A percentile compares a stretch with the other conserved stretches of the same genome.
phyloP scores from a whole-genome alignment of 1,140 invertebrate genomes.

The Bombus confusus region DNA sequence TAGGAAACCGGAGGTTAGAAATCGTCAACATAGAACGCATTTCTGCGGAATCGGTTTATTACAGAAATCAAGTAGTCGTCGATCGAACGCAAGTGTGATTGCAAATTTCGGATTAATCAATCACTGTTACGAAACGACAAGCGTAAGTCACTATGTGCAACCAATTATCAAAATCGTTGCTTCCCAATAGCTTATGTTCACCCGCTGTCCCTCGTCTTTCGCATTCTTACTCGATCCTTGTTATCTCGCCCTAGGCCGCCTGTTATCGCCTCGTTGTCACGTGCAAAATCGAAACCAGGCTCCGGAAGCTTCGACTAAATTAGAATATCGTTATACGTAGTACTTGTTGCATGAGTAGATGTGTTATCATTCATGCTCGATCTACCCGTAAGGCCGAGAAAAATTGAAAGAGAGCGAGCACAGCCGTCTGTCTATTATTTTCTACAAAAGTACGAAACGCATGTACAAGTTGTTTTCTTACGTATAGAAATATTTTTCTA shows the following conservation, averaged over 20 bases:
- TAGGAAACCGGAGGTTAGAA: not conserved
- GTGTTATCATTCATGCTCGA: not conserved
- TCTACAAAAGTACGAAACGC: not conserved
- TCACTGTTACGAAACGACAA: not conserved
- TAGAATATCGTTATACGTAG: too few species aligned
- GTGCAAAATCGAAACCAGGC: not conserved
- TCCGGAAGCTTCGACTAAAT: too few species aligned
- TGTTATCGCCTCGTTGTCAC: not conserved
- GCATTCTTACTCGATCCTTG: not conserved
- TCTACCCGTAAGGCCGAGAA: not conserved
- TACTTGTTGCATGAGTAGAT: not conserved
- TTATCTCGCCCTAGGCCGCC: too few species aligned
- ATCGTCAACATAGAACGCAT: constrained; percentile 15
- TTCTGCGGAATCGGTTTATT: constrained; percentile 38
- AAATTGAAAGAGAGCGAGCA: too few species aligned
- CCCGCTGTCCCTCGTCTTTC: not conserved
- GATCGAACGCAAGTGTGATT: not conserved
- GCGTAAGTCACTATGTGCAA: not conserved
- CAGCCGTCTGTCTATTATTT: too few species aligned
- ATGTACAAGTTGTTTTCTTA: not conserved
- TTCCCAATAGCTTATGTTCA: too few species aligned
- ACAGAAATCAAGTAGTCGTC: not conserved
- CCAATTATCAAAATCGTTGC: not conserved
- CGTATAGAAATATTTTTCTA: not conserved
- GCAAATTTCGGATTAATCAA: not conserved